These are phyloP conservation scores for Ophion obscuratus DNA, from an alignment of 2,888 invertebrate genomes.

Conservation along the genomic window DNA sequence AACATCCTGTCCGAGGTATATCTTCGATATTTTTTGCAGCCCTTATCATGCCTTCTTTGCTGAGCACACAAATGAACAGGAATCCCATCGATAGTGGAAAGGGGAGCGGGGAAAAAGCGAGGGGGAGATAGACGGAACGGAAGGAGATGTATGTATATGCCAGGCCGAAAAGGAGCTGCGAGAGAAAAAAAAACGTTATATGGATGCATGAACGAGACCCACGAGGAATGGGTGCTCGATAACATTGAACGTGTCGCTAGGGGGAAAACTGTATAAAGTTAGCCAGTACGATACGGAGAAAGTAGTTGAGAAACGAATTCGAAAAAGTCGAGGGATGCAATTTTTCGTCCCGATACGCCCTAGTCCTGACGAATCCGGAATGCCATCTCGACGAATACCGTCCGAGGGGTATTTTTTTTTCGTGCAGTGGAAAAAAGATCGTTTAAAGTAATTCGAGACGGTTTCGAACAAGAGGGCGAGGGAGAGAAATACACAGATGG, in stretches of 20 bases:
- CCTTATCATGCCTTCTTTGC: slow-evolving; percentile 4
- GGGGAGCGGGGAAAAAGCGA: neutral
- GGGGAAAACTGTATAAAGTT: no score
- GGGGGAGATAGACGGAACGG: neutral
- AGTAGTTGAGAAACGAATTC: neutral
- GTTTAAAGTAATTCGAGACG: no score
- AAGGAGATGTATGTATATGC: neutral
- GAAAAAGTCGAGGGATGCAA: slow-evolving; percentile 9
- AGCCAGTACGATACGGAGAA: no score
- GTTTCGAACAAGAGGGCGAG: no score
- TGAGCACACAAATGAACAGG: slow-evolving; percentile 16
- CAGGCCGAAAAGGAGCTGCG: neutral
- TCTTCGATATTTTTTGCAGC: slow-evolving; percentile 1
- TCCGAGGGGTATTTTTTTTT: no score
- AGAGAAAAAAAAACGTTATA: slow-evolving; percentile 7
- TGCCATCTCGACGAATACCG: no score
- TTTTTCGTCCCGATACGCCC: slow-evolving; percentile 5
- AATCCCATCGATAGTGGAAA: slow-evolving; percentile 12
- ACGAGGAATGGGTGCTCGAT: neutral
- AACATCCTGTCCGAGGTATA: neutral
- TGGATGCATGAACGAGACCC: neutral
- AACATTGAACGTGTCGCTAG: no score
- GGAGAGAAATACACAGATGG: no score
- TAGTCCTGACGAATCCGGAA: no score
- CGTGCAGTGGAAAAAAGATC: no score